Evolutionary conservation across 2,113 vertebrate genomes (phyloP).

Genomic region (Pongo abelii): DNA sequence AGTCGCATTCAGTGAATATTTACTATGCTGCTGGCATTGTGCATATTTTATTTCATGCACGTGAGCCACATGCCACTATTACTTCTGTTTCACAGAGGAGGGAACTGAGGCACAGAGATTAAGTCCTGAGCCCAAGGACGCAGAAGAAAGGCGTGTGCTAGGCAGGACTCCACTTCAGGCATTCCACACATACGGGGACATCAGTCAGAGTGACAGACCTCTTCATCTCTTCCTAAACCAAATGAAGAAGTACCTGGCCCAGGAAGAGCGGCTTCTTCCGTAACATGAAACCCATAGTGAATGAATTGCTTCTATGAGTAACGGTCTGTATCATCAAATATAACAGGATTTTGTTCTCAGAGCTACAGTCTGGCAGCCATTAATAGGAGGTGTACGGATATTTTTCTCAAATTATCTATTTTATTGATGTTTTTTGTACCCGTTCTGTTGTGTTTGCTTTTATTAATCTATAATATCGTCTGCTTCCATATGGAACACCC

Average conservation of each 20-base stretch:
- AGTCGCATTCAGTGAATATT: not conserved
- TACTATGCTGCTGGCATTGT: not conserved
- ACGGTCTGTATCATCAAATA: not conserved
- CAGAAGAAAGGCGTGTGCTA: no score
- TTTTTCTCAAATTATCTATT: not conserved
- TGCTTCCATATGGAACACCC: not conserved
- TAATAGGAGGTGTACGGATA: accelerated
- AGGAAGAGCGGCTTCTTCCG: not conserved
- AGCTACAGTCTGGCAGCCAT: not conserved
- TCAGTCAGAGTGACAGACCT: not conserved
- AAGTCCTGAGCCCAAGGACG: not conserved
- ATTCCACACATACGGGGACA: no score
- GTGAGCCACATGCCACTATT: not conserved
- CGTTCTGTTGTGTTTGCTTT: no score
- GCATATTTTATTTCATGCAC: not conserved
- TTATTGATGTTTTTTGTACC: not conserved
- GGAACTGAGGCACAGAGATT: not conserved
- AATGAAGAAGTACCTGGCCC: not conserved
- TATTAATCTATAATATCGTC: not conserved
- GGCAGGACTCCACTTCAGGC: not conserved
- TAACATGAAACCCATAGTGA: no score
- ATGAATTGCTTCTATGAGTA: not conserved
- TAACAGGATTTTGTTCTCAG: not conserved
- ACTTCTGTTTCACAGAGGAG: not conserved
- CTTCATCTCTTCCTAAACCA: not conserved